Evolutionary conservation across 2,888 invertebrate genomes (phyloP), one percentile per base, ranked within the genome.

Genomic region (Cremastobaeus sp.): DNA sequence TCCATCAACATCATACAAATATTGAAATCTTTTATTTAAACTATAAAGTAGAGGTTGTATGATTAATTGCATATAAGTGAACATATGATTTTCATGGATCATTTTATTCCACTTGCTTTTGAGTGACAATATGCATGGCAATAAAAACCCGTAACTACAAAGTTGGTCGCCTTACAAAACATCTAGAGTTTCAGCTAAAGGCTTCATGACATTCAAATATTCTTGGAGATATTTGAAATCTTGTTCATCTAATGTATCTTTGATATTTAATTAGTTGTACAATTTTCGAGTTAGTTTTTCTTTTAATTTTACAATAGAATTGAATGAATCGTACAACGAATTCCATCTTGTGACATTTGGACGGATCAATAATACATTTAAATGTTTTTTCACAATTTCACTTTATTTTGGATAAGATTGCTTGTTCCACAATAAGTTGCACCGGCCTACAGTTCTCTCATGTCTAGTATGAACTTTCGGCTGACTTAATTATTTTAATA

Each of bases 1-100:
- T 12, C 50, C 50, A n/a, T 50, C 21, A 15, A 35, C 5, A 21
- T 50, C 50, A 14, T 20, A 50, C 9, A 50, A 35, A 35, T 50
- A 35, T 8, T 5, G 12, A 35, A 50, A 50, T 35, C 50, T 11
- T 21, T n/a, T 21, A 4, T 50, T 8, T 12, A 34, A n/a, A 48
- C 32, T 32, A 21, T n/a, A n/a, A n/a, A n/a, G n/a, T n/a, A n/a
- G n/a, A n/a, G n/a, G n/a, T n/a, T n/a, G n/a, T n/a, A n/a, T n/a
- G n/a, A n/a, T n/a, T n/a, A n/a, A n/a, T n/a, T n/a, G 5, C 12
- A 5, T 25, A 8, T 5, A 25, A 25, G 25, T 25, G 8, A 25
- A 3, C 25, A 25, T 3, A 3, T 25, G 3, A 5, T 25, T 8
- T 8, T 3, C 25, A 25, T 3, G 8, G 3, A 5, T 25, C 25